Evolutionary conservation across 1,140 invertebrate species (phyloP), one percentile per base, ranked within the genome.

Genomic region (Pseudachorutes palmiensis): DNA sequence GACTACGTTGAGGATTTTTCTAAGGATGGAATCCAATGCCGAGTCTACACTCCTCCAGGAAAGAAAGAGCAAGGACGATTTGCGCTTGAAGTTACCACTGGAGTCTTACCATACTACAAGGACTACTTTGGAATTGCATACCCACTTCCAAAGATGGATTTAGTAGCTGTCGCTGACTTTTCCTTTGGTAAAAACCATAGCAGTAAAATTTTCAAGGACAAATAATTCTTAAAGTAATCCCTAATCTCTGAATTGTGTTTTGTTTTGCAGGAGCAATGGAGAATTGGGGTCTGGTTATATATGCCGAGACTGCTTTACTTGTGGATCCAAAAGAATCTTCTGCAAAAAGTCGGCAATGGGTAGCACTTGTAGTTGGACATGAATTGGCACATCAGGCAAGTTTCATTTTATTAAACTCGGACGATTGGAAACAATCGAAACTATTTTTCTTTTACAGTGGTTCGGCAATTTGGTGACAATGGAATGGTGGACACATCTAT

Each of bases 81-180:
- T 81, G 94, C 94, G 0, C 78, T 98, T 1, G 86, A 97, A 75
- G 88, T 92, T 1, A 88, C 89, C 19, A 87, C 86, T 1, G 88
- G 90, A 82, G 87, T 92, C 16, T 77, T 97, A 26, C 90, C 92
- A 0, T 97, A 91, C 76, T 97, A 96, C 78, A 94, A 94, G 74
- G 85, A 92, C 29, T 97, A 97, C 76, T 97, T 97, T 79, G 85
- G 91, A 66, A 92, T 98, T 71, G 88, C 91, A 1, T 98, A 97
- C 82, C 94, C 94, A 0, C 78, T 98, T 48, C 93, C 94, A 12
- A 98, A 98, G 79, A 89, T 96, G 76, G 95, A 98, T 81, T 83
- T 96, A 51, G 92, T 98, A 75, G 93, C 93, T 30, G 91, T 98
- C 76, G 87, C 93, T 22, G 94, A 97, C 77, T 97, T 95, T 74